Conservation (phyloP, 1,140 invertebrate genomes). For the Orchestia grillus region DNA sequence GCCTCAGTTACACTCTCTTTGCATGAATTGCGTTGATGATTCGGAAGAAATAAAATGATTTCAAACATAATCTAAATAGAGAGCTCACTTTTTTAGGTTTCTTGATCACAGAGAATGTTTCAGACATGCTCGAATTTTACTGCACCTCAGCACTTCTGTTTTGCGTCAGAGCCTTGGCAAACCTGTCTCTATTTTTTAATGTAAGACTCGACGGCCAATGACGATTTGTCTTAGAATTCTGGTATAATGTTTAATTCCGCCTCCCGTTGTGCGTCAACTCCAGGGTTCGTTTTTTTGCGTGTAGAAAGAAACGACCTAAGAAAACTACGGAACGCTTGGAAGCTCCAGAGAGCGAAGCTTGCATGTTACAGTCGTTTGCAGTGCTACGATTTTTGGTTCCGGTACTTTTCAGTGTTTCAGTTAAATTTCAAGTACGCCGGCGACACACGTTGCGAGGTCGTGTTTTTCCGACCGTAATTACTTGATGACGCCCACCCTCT, state of each 20-base stretch:
- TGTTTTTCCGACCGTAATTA: not conserved
- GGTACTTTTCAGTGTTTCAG: not conserved
- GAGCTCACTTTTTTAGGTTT: not conserved
- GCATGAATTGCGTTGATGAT: not conserved
- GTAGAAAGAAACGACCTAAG: not conserved
- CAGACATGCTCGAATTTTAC: not conserved
- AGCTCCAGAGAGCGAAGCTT: not conserved
- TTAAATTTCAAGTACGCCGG: not conserved
- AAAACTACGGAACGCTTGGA: not conserved
- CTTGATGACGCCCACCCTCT: not conserved
- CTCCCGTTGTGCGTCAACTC: not conserved
- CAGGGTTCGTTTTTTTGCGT: not conserved
- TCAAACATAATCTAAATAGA: not conserved
- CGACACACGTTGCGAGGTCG: not conserved
- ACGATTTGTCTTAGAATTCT: not conserved
- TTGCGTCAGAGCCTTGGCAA: not conserved
- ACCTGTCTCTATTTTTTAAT: not conserved
- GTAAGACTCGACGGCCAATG: not conserved
- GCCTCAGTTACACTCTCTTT: not conserved
- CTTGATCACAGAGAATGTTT: not conserved
- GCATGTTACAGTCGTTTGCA: not conserved
- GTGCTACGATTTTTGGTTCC: not conserved
- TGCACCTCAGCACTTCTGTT: not conserved
- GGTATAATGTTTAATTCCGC: not conserved
- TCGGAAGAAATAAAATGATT: not conserved